A percentile compares a stretch with the other conserved stretches of the same genome.
Conservation (phyloP, 2,113 vertebrate species). For the Epinephelus fuscoguttatus region DNA sequence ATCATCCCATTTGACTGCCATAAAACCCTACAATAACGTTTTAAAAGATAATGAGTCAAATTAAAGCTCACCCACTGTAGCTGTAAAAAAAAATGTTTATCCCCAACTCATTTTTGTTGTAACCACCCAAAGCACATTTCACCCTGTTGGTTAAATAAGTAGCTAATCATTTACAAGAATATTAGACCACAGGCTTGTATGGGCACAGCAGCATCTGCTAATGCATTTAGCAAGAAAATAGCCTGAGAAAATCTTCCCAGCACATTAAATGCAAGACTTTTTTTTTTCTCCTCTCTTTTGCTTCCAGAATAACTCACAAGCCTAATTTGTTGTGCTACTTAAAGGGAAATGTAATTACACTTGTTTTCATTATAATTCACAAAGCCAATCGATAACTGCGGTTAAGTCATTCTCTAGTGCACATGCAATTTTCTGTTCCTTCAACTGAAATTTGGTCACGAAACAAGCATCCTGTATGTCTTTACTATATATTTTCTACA, state of each 20-base stretch:
- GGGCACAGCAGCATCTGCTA: conserved; percentile 75
- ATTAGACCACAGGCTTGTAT: conserved; percentile 76
- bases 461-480: conserved; percentile 23
- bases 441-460: conserved; percentile 40
- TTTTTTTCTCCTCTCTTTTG: conserved; percentile 1
- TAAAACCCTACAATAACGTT: conserved; percentile 50
- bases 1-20: conserved; percentile 60
- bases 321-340: conserved; percentile 79
- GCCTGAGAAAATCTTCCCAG: conserved; percentile 70
- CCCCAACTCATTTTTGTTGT: conserved; percentile 57
- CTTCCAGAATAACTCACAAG: conserved; percentile 69
- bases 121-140: conserved; percentile 71
- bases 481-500: conserved; percentile 16
- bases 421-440: conserved; percentile 48
- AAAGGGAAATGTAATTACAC: conserved; percentile 78
- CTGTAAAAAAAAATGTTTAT: conserved; percentile 35
- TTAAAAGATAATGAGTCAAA: conserved; percentile 70
- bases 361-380: conserved; percentile 76
- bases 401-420: conserved; percentile 58
- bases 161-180: conserved; percentile 80
- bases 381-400: conserved; percentile 71
- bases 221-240: conserved; percentile 78
- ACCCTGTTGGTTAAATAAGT: conserved; percentile 77
- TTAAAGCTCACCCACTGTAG: conserved; percentile 62
- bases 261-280: conserved; percentile 56